Conservation (phyloP, 2,113 vertebrate genomes). For the Pogonocichla stellata region DNA sequence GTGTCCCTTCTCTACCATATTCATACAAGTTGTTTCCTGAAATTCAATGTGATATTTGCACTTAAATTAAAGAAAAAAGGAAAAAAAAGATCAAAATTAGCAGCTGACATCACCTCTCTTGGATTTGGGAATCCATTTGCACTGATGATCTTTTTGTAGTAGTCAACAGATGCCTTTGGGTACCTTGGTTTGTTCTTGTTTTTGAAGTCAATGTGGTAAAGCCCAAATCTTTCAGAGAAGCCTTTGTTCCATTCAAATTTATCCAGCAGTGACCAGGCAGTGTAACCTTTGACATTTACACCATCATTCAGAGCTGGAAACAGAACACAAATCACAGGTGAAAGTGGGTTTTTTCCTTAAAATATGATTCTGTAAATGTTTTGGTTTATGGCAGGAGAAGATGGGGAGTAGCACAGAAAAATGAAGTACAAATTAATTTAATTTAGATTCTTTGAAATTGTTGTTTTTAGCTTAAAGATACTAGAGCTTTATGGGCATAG, state of each 20-base stretch:
- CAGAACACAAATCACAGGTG: neutral
- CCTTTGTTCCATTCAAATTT: slow-evolving; percentile 95
- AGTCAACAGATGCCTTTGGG: slow-evolving; percentile 89
- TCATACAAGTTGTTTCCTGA: neutral
- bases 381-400: neutral
- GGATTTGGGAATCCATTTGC: slow-evolving; percentile 89
- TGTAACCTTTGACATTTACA: slow-evolving; percentile 87
- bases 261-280: slow-evolving; percentile 91
- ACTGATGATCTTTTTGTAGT: slow-evolving; percentile 85
- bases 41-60: neutral
- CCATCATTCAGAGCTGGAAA: slow-evolving; percentile 88
- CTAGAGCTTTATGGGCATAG: neutral
- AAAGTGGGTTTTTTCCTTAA: neutral
- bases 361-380: neutral
- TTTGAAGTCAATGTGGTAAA: slow-evolving; percentile 88
- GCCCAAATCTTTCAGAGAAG: slow-evolving; percentile 87
- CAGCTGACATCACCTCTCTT: slow-evolving; percentile 78
- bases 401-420: neutral
- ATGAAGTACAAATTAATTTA: neutral
- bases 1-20: neutral
- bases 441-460: neutral
- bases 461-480: neutral
- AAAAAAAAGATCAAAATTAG: neutral
- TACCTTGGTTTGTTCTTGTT: slow-evolving; percentile 86
- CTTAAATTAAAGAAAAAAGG: neutral